Percentiles rank a stretch among this genome's conserved stretches.
Conservation (phyloP, 2,113 vertebrate species). For the Amazona vittata region DNA sequence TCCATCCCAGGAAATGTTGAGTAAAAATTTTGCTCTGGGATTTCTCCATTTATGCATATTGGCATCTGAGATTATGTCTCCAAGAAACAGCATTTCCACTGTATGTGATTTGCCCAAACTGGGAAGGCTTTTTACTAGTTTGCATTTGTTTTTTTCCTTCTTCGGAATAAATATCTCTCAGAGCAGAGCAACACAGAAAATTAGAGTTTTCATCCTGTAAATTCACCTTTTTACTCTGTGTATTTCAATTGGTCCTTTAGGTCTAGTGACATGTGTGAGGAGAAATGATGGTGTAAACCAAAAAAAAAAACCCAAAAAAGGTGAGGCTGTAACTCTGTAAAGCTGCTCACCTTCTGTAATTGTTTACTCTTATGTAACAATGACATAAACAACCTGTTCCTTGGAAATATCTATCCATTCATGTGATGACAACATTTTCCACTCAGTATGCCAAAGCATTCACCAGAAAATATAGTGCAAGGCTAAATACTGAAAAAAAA, state of each 20-base stretch:
- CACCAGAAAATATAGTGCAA: neutral
- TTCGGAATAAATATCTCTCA: neutral
- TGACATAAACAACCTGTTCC: neutral
- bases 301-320: neutral
- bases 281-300: neutral
- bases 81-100: neutral
- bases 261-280: neutral
- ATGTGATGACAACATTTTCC: neutral
- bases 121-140: neutral
- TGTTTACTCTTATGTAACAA: neutral
- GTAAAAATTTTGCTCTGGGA: neutral
- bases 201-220: neutral
- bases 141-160: neutral
- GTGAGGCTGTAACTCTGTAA: neutral
- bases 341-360: neutral
- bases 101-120: neutral
- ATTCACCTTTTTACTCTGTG: neutral
- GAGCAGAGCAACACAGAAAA: neutral
- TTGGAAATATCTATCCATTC: neutral
- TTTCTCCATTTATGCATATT: neutral
- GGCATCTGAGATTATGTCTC: neutral
- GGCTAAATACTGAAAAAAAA: neutral
- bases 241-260: neutral
- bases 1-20: fast-evolving
- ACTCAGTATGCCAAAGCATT: neutral